Evolutionary conservation across 2,797 vertebrate genomes (phyloP), one percentile per base, ranked within the genome.

Genomic region (Heliangelus exortis): DNA sequence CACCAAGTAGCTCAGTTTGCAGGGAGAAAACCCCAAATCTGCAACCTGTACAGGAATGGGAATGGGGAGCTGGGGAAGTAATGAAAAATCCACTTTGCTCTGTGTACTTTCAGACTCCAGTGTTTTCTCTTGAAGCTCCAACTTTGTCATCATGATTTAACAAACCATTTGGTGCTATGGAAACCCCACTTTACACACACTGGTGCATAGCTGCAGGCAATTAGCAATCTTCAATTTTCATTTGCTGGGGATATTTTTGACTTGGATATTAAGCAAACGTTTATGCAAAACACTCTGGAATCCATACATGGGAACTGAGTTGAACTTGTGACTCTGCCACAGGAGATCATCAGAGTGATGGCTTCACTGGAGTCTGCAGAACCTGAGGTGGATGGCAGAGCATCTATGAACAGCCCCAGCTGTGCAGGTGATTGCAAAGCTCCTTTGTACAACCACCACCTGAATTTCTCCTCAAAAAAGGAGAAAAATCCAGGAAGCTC

Each of bases 201-300:
- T 6, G 75, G 6, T 28, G 85, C 33, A 8, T 36, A 22, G 79
- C 84, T 36, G 47, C 69, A 31, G 31, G 83, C 57, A 23, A 25
- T 77, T 75, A 88, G 41, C 77, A 12, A 9, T 10, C 31, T 29
- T 33, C 29, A 65, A 63, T 89, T 94, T 61, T 76, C 15, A 1
- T 68, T 93, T 95, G 62, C 84, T 2, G 34, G 53, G 89, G 84
- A 48, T 93, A 72, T 93, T 96, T 96, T 87, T 93, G 87, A 81
- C 71, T 91, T 1, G 11, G 36, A 67, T 41, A 75, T 92, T 66
- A 79, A 82, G 74, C 50, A 72, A 90, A 92, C 76, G 48, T 87
- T 93, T 72, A 84, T 90, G 93, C 84, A 81, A 57, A 89, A 29
- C 3, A 8, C 74, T 31, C 18, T 81, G 91, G 92, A 69, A 92